A percentile compares a stretch with the other conserved stretches of the same genome.
phyloP scores from a whole-genome alignment of 2,113 vertebrate species.

The Hippotragus niger region DNA sequence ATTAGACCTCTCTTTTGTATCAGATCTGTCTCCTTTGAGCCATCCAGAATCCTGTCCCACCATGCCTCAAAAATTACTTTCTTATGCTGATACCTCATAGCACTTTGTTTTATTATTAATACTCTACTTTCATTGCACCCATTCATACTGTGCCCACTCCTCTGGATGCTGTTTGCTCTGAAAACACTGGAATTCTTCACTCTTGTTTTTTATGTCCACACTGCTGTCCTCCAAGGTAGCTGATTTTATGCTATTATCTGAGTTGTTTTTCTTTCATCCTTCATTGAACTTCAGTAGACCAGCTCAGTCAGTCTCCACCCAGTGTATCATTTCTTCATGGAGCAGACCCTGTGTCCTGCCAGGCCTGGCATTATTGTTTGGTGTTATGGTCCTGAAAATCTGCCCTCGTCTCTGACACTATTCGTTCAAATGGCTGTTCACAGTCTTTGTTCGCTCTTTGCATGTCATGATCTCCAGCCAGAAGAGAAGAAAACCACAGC shows the following conservation, averaged over 20 bases:
- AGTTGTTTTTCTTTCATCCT: neutral
- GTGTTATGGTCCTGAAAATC: neutral
- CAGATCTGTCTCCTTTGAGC: neutral
- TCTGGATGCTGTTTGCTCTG: neutral
- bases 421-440: neutral
- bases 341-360: neutral
- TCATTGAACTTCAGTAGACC: neutral
- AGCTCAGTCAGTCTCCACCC: neutral
- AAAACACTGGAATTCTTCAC: neutral
- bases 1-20: neutral
- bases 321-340: neutral
- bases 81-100: neutral
- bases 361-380: neutral
- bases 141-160: neutral
- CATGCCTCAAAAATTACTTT: neutral
- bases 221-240: neutral
- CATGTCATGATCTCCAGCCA: neutral
- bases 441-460: neutral
- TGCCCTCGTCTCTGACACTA: neutral
- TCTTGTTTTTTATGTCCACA: neutral
- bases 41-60: neutral
- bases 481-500: neutral
- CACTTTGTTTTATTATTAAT: neutral
- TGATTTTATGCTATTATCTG: neutral
- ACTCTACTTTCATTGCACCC: neutral